These are phyloP conservation scores for Polyergus mexicanus DNA, from an alignment of 1,140 invertebrate species.

Conservation along the genomic window DNA sequence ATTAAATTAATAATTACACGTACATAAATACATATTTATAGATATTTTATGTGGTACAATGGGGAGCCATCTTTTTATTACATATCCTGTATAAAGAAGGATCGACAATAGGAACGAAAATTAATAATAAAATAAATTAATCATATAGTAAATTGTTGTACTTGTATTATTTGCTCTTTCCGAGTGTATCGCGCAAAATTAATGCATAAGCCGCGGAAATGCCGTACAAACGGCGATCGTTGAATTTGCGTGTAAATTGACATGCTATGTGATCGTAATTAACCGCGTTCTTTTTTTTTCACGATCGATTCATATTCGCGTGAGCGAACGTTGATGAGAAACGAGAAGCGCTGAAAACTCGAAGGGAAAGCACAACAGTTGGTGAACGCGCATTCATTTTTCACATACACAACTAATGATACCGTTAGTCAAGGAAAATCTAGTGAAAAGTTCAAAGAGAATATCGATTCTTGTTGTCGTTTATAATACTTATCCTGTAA, in stretches of 20 bases:
- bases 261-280: constrained; percentile 28
- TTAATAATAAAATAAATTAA: not conserved
- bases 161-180: not conserved
- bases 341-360: constrained; percentile 8
- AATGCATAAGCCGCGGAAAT: constrained; percentile 30
- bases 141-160: not conserved
- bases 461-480: constrained; percentile 1
- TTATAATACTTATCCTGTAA: not conserved
- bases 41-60: not conserved
- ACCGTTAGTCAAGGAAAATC: not conserved
- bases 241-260: constrained; percentile 51
- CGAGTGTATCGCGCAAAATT: constrained; percentile 1
- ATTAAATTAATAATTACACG: not conserved
- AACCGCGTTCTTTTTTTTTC: constrained; percentile 6
- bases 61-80: not conserved
- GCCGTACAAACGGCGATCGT: constrained; percentile 10
- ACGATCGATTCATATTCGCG: constrained; percentile 29
- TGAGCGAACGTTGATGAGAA: constrained; percentile 21
- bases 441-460: not conserved
- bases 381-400: constrained; percentile 13
- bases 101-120: not conserved
- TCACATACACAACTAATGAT: constrained; percentile 25
- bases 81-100: not conserved
- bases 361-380: constrained; percentile 15
- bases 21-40: not conserved